A percentile compares a stretch with the other conserved stretches of the same genome.
phyloP scores from a whole-genome alignment of 2,797 vertebrate genomes.

The Chiroxiphia lanceolata region DNA sequence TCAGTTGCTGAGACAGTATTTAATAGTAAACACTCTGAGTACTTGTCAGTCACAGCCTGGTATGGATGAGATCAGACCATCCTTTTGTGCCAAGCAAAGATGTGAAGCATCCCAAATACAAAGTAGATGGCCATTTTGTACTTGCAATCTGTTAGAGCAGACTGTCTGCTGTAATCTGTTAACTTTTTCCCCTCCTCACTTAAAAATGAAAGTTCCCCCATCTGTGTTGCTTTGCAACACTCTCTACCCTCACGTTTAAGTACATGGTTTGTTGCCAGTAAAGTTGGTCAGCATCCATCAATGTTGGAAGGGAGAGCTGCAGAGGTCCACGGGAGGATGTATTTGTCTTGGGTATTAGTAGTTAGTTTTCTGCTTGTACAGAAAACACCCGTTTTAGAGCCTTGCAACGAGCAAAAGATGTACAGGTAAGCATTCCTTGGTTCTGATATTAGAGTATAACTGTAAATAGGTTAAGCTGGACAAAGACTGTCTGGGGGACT shows the following conservation, averaged over 20 bases:
- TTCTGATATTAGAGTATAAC: neutral
- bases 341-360: neutral
- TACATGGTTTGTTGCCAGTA: neutral
- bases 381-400: neutral
- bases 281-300: neutral
- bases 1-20: conserved; percentile 39
- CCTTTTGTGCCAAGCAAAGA: conserved; percentile 52
- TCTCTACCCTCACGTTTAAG: neutral
- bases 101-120: conserved; percentile 36
- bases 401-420: neutral
- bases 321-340: neutral
- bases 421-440: neutral
- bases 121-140: conserved; percentile 64
- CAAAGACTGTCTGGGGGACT: neutral
- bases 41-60: conserved; percentile 67
- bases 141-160: conserved; percentile 63
- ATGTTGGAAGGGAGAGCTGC: neutral
- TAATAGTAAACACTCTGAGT: conserved; percentile 47
- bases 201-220: conserved; percentile 30
- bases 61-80: conserved; percentile 60
- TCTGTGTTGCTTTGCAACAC: conserved; percentile 24
- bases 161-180: conserved; percentile 56
- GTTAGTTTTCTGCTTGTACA: neutral
- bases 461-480: neutral
- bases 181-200: neutral